A percentile compares a stretch with the other conserved stretches of the same genome.
Evolutionary conservation across 2,113 vertebrate genomes (phyloP).

Genomic region (Carlito syrichta): DNA sequence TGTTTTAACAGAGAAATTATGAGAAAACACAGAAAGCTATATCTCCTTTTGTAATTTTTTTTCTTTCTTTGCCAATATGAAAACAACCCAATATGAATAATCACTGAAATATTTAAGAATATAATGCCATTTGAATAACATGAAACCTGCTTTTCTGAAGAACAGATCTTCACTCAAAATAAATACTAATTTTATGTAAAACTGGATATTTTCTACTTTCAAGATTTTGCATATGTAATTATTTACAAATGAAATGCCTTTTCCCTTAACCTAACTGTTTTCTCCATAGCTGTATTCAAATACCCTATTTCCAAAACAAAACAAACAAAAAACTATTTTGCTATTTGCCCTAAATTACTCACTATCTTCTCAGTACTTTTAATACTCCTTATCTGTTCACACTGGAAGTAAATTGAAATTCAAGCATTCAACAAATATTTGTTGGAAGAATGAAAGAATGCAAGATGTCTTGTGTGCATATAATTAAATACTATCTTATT

Average conservation of each 20-base stretch:
- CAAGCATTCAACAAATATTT: not conserved
- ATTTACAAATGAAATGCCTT: not conserved
- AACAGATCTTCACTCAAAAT: not conserved
- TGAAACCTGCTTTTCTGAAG: not conserved
- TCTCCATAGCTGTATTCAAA: not conserved
- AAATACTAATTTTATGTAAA: not conserved
- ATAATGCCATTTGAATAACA: not conserved
- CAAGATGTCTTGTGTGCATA: not conserved
- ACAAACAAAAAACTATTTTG: not conserved
- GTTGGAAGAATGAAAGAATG: not conserved
- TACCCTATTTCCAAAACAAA: not conserved
- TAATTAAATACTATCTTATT: not conserved
- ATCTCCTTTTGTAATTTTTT: not conserved
- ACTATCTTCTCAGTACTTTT: not conserved
- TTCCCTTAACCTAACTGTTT: not conserved
- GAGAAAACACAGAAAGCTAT: not conserved
- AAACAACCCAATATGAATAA: not conserved
- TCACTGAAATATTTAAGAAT: not conserved
- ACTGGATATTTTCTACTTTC: not conserved
- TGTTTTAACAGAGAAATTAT: not conserved
- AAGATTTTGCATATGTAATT: not conserved
- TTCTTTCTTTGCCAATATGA: not conserved
- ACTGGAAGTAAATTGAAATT: not conserved
- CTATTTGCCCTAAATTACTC: not conserved
- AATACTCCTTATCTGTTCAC: not conserved